Conservation (phyloP, 2,888 invertebrate species). For the Cataglyphis altisquamis region DNA sequence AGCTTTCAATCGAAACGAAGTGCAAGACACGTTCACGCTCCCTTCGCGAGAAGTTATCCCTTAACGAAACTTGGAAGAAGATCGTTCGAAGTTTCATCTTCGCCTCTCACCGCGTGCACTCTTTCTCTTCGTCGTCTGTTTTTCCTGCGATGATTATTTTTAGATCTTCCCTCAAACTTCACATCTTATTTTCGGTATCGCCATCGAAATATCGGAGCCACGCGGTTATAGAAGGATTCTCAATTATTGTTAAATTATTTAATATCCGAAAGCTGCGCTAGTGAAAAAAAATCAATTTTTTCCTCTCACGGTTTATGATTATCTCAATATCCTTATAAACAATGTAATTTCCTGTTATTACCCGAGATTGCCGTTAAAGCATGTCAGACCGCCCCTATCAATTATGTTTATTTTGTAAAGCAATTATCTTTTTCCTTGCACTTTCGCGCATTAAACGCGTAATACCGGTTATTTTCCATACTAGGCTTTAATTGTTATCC, state of each 20-base stretch:
- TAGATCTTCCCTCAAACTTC: not conserved
- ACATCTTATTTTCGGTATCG: not conserved
- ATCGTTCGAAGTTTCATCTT: conserved; percentile 24
- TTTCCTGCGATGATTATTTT: not conserved
- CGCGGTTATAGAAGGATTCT: not conserved
- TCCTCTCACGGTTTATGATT: not conserved
- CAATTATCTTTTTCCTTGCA: conserved; percentile 34
- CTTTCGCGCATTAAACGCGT: conserved; percentile 40
- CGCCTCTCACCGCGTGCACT: not conserved
- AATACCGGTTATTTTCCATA: conserved; percentile 50
- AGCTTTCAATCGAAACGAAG: conserved; percentile 54
- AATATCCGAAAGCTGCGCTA: not conserved
- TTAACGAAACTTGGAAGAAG: conserved; percentile 24
- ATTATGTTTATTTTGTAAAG: conserved; percentile 30
- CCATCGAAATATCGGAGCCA: not conserved
- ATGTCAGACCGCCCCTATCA: not conserved
- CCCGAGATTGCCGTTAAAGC: conserved; percentile 12
- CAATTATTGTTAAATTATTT: not conserved
- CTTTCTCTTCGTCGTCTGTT: not conserved
- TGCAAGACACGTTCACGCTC: conserved; percentile 42
- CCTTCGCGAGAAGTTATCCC: not conserved
- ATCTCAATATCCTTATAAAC: not conserved
- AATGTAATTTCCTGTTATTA: conserved; percentile 29
- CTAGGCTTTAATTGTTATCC: conserved; percentile 50
- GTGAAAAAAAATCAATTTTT: not conserved